Conservation (phyloP, 2,113 vertebrate genomes). For the Macrotus californicus region DNA sequence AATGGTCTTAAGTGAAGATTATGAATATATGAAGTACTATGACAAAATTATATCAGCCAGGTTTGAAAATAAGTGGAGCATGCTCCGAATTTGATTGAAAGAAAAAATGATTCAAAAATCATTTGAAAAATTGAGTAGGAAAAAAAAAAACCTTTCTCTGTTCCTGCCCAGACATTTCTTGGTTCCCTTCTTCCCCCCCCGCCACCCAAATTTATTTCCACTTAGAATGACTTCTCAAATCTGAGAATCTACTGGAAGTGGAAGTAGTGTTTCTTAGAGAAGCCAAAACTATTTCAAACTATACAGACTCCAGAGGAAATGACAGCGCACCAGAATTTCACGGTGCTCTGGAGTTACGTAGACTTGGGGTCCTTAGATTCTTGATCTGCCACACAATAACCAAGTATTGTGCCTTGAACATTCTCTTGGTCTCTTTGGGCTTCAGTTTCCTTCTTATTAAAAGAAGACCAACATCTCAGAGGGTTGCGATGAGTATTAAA, state of each 20-base stretch:
- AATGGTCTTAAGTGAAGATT: neutral
- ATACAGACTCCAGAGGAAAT: neutral
- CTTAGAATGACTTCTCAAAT: neutral
- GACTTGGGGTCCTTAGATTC: neutral
- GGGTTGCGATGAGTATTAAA: neutral
- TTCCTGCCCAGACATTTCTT: neutral
- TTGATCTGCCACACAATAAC: neutral
- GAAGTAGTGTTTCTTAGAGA: neutral
- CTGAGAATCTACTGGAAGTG: neutral
- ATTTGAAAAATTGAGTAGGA: constrained; percentile 33
- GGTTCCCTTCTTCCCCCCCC: neutral
- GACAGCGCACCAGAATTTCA: neutral
- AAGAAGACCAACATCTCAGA: neutral
- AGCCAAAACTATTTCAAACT: neutral
- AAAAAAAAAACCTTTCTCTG: neutral
- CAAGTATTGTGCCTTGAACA: neutral
- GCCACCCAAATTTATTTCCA: neutral
- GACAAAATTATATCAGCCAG: constrained; percentile 13
- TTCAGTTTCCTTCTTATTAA: neutral
- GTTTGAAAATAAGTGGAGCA: constrained; percentile 46
- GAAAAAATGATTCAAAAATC: neutral
- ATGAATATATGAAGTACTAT: neutral
- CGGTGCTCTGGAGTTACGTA: neutral
- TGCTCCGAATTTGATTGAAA: constrained; percentile 47
- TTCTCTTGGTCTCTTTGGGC: neutral